Percentiles rank a stretch among this genome's conserved stretches.
Evolutionary conservation across 2,888 invertebrate species (phyloP).

Genomic region (Drosophila birchii): DNA sequence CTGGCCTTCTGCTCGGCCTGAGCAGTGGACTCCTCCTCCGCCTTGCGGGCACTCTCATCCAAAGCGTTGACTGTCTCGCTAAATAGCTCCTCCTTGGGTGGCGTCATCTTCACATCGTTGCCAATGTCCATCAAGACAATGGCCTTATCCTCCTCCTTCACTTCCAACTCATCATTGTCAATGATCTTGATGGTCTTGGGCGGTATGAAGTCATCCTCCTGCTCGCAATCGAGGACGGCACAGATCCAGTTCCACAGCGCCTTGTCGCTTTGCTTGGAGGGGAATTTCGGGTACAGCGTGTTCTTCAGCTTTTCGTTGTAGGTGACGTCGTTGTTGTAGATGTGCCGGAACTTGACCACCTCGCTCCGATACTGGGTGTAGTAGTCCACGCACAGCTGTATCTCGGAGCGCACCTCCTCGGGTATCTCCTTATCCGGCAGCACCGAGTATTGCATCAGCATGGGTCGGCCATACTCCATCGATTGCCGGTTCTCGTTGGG

Average conservation of each 20-base stretch:
- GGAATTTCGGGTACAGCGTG: slow-evolving; percentile 92
- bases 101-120: slow-evolving; percentile 65
- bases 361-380: slow-evolving; percentile 89
- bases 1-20: slow-evolving; percentile 79
- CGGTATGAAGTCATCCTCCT: slow-evolving; percentile 89
- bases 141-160: slow-evolving; percentile 59
- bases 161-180: slow-evolving; percentile 70
- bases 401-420: slow-evolving; percentile 92
- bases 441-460: slow-evolving; percentile 94
- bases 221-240: slow-evolving; percentile 90
- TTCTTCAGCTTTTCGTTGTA: slow-evolving; percentile 94
- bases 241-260: slow-evolving; percentile 92
- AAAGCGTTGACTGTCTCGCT: slow-evolving; percentile 47
- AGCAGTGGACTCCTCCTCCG: slow-evolving; percentile 68
- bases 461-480: slow-evolving; percentile 94
- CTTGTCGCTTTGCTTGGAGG: slow-evolving; percentile 91
- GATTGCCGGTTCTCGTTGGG: slow-evolving; percentile 96
- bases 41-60: slow-evolving; percentile 72
- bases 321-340: slow-evolving; percentile 87
- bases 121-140: slow-evolving; percentile 23
- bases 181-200: slow-evolving; percentile 83
- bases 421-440: slow-evolving; percentile 92
- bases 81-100: slow-evolving; percentile 71
- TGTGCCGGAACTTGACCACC: slow-evolving; percentile 87
- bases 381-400: slow-evolving; percentile 93